Evolutionary conservation across 1,140 invertebrate genomes (phyloP).

Genomic region (Aphelenchoides besseyi): DNA sequence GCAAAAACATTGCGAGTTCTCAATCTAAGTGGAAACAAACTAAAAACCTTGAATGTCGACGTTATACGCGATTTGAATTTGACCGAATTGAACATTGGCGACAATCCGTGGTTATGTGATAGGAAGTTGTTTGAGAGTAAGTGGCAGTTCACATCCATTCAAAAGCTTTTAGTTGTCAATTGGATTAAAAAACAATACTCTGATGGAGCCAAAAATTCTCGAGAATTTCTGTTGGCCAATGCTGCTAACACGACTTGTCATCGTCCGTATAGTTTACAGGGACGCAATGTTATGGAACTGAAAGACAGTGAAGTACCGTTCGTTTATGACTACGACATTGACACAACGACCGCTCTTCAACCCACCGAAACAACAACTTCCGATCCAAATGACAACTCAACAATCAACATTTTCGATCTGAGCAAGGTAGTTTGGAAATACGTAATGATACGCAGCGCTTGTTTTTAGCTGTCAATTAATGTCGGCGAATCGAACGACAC

Average conservation of each 20-base stretch:
- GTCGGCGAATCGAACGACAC: constrained; percentile 17
- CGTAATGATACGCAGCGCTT: constrained; percentile 14
- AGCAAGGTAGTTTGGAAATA: constrained; percentile 33
- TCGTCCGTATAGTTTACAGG: constrained; percentile 36
- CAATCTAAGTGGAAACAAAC: constrained; percentile 29
- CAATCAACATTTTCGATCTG: constrained; percentile 42
- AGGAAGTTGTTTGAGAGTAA: constrained; percentile 20
- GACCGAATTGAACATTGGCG: not conserved
- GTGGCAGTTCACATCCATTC: constrained; percentile 6
- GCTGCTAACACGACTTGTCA: constrained; percentile 41
- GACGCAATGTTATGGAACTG: constrained; percentile 36
- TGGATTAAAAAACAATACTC: constrained; percentile 39
- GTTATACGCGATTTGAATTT: not conserved
- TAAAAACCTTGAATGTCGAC: not conserved
- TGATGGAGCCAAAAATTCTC: constrained; percentile 31
- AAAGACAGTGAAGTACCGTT: constrained; percentile 29
- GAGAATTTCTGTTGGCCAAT: constrained; percentile 35
- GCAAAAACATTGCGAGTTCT: constrained; percentile 28
- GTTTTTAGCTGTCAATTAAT: constrained; percentile 21
- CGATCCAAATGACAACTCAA: constrained; percentile 33
- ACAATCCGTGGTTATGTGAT: constrained; percentile 14
- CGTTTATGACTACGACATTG: constrained; percentile 36
- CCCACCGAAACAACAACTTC: constrained; percentile 25
- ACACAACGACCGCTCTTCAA: constrained; percentile 38
- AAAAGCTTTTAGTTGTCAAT: constrained; percentile 27